Evolutionary conservation across 1,140 invertebrate species (phyloP).

Genomic region (Harpegnathos saltator): DNA sequence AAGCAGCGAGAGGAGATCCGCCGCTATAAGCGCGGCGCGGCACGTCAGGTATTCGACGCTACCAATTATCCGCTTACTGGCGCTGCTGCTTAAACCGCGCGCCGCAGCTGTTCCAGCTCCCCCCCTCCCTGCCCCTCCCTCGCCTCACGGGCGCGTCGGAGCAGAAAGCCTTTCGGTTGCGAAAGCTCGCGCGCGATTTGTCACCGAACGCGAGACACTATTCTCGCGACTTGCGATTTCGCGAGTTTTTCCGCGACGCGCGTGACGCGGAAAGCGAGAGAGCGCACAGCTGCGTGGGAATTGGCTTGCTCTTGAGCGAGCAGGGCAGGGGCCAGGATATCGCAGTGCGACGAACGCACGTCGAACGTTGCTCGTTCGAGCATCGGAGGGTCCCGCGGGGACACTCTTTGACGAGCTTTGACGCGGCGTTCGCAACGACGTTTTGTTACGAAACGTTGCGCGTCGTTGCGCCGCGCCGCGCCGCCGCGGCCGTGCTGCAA

Average conservation of each 20-base stretch:
- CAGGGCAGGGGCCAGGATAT: no score
- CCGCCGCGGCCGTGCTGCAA: no score
- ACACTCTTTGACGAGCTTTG: no score
- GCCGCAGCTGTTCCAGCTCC: slow-evolving; percentile 25
- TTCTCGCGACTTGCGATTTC: slow-evolving; percentile 18
- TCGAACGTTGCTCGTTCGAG: not conserved
- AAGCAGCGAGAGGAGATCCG: not conserved
- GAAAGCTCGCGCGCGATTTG: not conserved
- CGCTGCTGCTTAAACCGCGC: not conserved
- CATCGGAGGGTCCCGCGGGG: no score
- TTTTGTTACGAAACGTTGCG: no score
- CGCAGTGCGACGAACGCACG: not conserved
- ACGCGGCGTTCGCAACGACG: no score
- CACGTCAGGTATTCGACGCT: slow-evolving; percentile 5
- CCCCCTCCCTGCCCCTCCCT: no score
- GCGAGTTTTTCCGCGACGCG: not conserved
- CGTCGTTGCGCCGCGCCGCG: no score
- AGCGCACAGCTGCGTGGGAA: not conserved
- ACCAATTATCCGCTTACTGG: slow-evolving; percentile 37
- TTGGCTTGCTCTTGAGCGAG: not conserved
- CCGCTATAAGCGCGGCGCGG: slow-evolving; percentile 6
- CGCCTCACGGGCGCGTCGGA: no score
- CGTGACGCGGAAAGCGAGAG: not conserved
- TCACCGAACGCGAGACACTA: slow-evolving; percentile 8
- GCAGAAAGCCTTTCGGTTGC: no score